Base-by-base conservation (phyloP, 1,140 invertebrate species). In the Philaenus spumarius region DNA sequence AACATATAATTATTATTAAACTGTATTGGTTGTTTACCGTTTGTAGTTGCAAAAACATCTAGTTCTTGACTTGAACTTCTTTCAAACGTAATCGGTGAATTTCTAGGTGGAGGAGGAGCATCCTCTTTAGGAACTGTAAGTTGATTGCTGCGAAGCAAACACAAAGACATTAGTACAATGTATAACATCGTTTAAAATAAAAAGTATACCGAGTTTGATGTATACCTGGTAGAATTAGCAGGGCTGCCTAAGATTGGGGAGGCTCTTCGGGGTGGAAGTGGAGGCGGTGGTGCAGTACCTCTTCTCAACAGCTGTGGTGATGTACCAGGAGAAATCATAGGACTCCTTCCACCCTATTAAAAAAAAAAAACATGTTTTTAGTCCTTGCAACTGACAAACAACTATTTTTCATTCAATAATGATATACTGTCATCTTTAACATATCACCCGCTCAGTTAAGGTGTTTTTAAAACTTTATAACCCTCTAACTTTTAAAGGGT, bases 231-330 rank as follows among this genome's bases (percentile, higher is more conserved):
- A 53, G 63, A 45, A 55, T 59, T 66, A 12, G 63, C 62, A 6
- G 69, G 24, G 62, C 62, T 72, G 45, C 74, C 73, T 35, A 72
- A 68, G 37, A 75, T 75, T 1, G 84, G 83, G 6, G 83, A 83
- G 2, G 78, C 74, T 66, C 82, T 79, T 59, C 83, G 70, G 12
- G 84, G 84, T 52, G 83, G 82, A 26, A 87, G 70, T 15, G 82
- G 80, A 11, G 83, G 82, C 57, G 81, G 82, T 34, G 73, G 71
- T 6, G 70, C 69, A 12, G 73, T 70, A 55, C 69, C 76, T 62
- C 76, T 75, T 56, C 72, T 69, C 15, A 65, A 59, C 46, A 67
- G 69, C 54, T 73, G 72, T 14, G 77, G 79, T 55, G 78, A 81
- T 47, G 70, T 73, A 50, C 73, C 68, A 14, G 78, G 79, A n/a